These are phyloP conservation scores for Vidua chalybeata DNA, from an alignment of 2,113 vertebrate species.

Conservation along the genomic window DNA sequence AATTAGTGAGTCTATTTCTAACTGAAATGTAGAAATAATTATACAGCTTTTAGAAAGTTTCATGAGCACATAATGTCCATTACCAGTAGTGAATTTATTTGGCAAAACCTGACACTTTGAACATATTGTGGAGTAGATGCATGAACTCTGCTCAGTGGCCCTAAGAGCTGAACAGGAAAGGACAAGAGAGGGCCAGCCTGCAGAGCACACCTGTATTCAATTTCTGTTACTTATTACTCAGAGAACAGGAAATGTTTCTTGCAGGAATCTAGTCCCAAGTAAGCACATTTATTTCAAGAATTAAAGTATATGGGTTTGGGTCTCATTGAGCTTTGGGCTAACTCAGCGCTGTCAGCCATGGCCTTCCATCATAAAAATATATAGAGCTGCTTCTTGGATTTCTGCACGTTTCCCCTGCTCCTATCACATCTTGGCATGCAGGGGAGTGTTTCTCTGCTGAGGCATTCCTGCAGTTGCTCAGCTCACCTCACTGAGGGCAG, in stretches of 20 bases:
- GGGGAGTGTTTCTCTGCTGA: neutral
- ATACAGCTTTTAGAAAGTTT: neutral
- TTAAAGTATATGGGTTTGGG: neutral
- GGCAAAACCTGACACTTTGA: neutral
- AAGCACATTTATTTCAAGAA: conserved; percentile 21
- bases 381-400: neutral
- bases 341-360: neutral
- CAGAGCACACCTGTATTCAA: neutral
- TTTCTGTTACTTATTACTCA: conserved; percentile 12
- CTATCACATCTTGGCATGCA: neutral
- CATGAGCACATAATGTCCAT: neutral
- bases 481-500: neutral
- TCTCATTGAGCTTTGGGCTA: conserved; percentile 18
- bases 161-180: neutral
- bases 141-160: neutral
- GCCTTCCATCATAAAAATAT: neutral
- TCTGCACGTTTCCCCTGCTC: neutral
- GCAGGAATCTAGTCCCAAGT: conserved; percentile 25
- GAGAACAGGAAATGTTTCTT: conserved; percentile 46
- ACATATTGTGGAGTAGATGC: neutral
- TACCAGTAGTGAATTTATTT: neutral
- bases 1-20: neutral
- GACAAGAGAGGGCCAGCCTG: neutral
- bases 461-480: neutral
- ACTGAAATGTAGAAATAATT: neutral